These are phyloP conservation scores for Prorops nasuta DNA, from an alignment of 1,140 invertebrate genomes.

Conservation along the genomic window DNA sequence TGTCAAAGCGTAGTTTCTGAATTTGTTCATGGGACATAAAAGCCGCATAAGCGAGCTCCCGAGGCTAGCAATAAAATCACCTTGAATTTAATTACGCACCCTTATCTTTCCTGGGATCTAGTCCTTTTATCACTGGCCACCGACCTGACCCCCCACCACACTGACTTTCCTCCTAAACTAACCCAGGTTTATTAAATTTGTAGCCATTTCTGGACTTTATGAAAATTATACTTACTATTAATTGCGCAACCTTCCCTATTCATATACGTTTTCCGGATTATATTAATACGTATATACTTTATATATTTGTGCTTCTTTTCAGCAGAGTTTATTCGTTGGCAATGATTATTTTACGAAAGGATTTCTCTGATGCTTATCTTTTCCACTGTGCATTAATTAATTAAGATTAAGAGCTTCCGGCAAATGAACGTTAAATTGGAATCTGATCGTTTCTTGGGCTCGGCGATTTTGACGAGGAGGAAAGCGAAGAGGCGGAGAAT, in stretches of 20 bases:
- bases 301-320: too few species aligned
- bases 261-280: too few species aligned
- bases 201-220: constrained; percentile 5
- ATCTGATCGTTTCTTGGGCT: constrained; percentile 9
- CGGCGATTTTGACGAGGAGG: background rate
- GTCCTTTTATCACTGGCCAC: constrained; percentile 39
- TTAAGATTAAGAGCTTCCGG: too few species aligned
- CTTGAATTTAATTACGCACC: constrained; percentile 48
- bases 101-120: constrained; percentile 43
- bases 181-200: constrained; percentile 32
- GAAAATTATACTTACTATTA: constrained; percentile 16
- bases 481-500: constrained; percentile 7
- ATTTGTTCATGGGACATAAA: constrained; percentile 47
- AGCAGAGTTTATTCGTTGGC: too few species aligned
- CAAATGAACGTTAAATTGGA: too few species aligned
- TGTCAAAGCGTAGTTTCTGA: constrained; percentile 33
- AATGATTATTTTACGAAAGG: too few species aligned
- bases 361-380: too few species aligned
- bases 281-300: too few species aligned
- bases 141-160: constrained; percentile 7
- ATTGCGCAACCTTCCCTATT: background rate
- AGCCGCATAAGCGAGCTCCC: constrained; percentile 39
- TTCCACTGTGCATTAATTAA: too few species aligned
- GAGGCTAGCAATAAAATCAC: constrained; percentile 46
- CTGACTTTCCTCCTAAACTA: constrained; percentile 17